Evolutionary conservation across 2,113 vertebrate species (phyloP), one percentile per base, ranked within the genome.

Genomic region (Leucopsar rothschildi): DNA sequence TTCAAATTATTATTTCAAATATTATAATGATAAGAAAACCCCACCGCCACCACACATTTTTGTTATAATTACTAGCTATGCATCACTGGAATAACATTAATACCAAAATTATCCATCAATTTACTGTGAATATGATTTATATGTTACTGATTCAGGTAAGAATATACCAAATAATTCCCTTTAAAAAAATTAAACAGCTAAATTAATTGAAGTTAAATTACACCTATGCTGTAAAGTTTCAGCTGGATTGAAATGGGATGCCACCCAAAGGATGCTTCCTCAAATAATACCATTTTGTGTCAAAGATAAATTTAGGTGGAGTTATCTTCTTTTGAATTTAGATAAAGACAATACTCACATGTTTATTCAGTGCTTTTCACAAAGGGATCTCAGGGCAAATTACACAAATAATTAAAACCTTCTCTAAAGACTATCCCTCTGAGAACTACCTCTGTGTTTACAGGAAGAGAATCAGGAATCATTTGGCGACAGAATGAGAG

Each of bases 141-240:
- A 83, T 44, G 15, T 73, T 72, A 72, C 80, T 86, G 44, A 91
- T 91, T 86, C 77, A 93, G 90, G 91, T 82, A 93, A 97, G 96
- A 96, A n/a, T 8, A 33, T n/a, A 79, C 65, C 59, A 52, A 95
- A 68, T 93, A 91, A 96, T 91, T 96, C 47, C 47, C 63, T 94
- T 82, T 25, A 82, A 96, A 91, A 81, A 39, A 68, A 57, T 20
- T 92, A 82, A 91, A 79, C 28, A 7, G 71, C 83, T 95, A 94
- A 96, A 96, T 95, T 94, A 96, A 72, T 61, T 90, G 52, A 92
- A 78, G 16, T 84, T 92, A 90, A 94, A 95, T 91, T 93, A 90
- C 63, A 80, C 44, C 60, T 86, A 75, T 3, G 1, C 78, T 64
- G 59, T 83, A 79, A 95, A 90, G 9, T 83, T 91, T 83, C 76